Conservation (phyloP, 1,140 invertebrate genomes). For the Polypedilum vanderplanki region DNA sequence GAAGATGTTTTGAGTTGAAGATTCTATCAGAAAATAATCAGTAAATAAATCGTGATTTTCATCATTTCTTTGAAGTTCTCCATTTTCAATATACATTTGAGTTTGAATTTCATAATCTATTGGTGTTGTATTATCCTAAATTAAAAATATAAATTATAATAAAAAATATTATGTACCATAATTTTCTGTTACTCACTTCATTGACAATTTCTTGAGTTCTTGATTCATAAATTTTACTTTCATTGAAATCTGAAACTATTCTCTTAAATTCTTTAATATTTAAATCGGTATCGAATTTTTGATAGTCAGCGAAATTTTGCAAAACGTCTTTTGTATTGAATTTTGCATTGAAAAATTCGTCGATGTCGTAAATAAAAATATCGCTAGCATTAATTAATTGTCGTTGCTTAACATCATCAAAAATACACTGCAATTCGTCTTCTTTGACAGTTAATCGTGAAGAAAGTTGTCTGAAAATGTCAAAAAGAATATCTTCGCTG, state of each 20-base stretch:
- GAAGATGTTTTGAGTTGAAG: too few relatives aligned
- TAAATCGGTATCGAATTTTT: background rate
- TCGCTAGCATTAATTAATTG: background rate
- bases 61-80: too few relatives aligned
- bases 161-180: too few relatives aligned
- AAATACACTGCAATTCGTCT: background rate
- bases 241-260: background rate
- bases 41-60: too few relatives aligned
- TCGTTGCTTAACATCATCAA: background rate
- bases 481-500: background rate
- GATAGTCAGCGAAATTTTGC: background rate
- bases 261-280: background rate
- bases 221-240: background rate
- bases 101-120: too few relatives aligned
- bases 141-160: too few relatives aligned
- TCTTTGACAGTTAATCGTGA: background rate
- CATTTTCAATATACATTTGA: too few relatives aligned
- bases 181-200: background rate
- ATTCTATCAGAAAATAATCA: too few relatives aligned
- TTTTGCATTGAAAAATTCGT: background rate
- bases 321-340: background rate
- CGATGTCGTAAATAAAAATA: background rate
- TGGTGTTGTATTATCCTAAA: too few relatives aligned
- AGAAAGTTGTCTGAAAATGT: background rate
- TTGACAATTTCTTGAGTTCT: background rate